Percentiles rank a stretch among this genome's conserved stretches.
Evolutionary conservation across 1,140 invertebrate genomes (phyloP).

Genomic region (Meteorus sp.): DNA sequence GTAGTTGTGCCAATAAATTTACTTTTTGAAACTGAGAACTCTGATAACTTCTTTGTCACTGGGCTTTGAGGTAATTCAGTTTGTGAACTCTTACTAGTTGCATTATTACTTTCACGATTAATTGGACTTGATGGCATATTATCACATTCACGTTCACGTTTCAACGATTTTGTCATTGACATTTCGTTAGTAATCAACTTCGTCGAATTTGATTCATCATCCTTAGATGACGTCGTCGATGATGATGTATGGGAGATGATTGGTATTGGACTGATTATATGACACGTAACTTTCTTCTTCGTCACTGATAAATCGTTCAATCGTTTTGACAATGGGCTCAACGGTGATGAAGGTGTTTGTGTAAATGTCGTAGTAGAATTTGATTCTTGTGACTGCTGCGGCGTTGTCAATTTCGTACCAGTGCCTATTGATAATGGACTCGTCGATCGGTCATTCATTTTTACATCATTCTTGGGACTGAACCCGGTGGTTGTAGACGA

Average conservation of each 20-base stretch:
- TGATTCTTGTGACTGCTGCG: too few relatives aligned
- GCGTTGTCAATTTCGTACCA: background rate
- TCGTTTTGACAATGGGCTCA: slow-evolving; percentile 19
- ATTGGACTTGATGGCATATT: slow-evolving; percentile 5
- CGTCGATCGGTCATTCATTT: slow-evolving; percentile 16
- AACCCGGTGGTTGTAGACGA: slow-evolving; percentile 14
- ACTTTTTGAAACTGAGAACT: slow-evolving; percentile 21
- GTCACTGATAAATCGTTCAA: slow-evolving; percentile 7
- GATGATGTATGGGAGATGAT: background rate
- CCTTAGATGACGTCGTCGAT: background rate
- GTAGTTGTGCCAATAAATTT: slow-evolving; percentile 41
- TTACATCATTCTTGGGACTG: slow-evolving; percentile 21
- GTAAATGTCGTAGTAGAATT: too few relatives aligned
- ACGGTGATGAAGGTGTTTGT: too few relatives aligned
- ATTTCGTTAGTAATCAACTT: background rate
- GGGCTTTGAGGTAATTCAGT: slow-evolving; percentile 24
- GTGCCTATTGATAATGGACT: slow-evolving; percentile 6
- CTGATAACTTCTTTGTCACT: slow-evolving; percentile 26
- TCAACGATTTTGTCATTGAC: background rate
- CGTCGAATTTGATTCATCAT: background rate
- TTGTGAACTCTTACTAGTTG: background rate
- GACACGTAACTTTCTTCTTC: slow-evolving; percentile 1
- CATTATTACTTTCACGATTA: background rate
- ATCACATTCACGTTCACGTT: slow-evolving; percentile 7
- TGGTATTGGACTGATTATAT: slow-evolving; percentile 6